Conservation (phyloP, 2,113 vertebrate genomes). For the Potamarius usumacintae region DNA sequence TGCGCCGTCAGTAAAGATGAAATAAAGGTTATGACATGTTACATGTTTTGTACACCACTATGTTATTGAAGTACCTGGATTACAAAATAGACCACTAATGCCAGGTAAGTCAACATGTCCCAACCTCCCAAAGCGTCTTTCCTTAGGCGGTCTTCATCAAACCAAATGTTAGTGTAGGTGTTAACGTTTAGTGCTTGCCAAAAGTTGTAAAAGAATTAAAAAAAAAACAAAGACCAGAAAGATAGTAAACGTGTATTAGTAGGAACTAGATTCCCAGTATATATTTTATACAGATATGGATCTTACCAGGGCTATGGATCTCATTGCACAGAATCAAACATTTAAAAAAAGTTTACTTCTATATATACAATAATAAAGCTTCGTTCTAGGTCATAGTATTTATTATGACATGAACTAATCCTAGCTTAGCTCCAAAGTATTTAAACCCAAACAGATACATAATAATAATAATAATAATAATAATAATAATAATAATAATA, state of each 20-base stretch:
- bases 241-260: not conserved
- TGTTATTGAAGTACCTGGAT: not conserved
- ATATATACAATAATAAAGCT: not conserved
- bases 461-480: not conserved
- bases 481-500: not conserved
- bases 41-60: not conserved
- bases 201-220: not conserved
- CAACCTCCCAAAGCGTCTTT: constrained; percentile 3
- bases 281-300: not conserved
- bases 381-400: not conserved
- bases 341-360: not conserved
- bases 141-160: not conserved
- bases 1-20: not conserved
- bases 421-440: not conserved
- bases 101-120: constrained; percentile 17
- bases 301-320: not conserved
- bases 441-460: not conserved
- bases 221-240: not conserved
- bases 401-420: not conserved
- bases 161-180: not conserved
- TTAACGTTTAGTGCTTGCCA: not conserved
- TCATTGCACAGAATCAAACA: not conserved
- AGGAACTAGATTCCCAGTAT: not conserved
- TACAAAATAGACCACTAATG: not conserved
- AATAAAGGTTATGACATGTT: not conserved